Evolutionary conservation across 2,888 invertebrate species (phyloP), one percentile per base, ranked within the genome.

Genomic region (Apotomis turbidana): DNA sequence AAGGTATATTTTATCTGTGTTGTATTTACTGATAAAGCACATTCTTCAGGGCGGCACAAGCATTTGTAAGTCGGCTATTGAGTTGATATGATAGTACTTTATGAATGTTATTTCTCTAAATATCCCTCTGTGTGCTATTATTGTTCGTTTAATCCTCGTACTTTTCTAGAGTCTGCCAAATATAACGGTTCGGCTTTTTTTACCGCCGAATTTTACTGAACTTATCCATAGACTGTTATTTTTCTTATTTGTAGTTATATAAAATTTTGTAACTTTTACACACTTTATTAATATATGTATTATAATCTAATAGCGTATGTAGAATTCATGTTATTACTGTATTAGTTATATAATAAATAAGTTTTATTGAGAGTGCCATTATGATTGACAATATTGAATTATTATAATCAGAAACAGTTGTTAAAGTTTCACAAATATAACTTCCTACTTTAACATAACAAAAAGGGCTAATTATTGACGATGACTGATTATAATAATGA

Each of bases 181-280:
- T 41, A 41, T 41, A 41, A 3, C 27, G 27, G 27, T 27, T 27
- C 27, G 27, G 27, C 27, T 27, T 2, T 27, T 27, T 27, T 27
- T 27, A 27, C 27, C 27, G 27, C 27, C 27, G 27, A 27, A 27
- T 27, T 27, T 27, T 27, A 27, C 36, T 66, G n/a, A 57, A 66
- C n/a, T 44, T 44, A 55, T 64, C 54, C n/a, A 54, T 66, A 55
- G 55, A 66, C 64, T 66, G 64, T 66, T 66, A 9, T 5, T 66
- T 66, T 66, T 44, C 15, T 55, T 54, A 51, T 55, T 64, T 55
- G 41, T 64, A 64, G 55, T 55, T 64, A 38, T 52, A 61, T 44
- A 10, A 44, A 27, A 46, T 46, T 66, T 66, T 44, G 12, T 46
- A 64, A 55, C 44, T 4, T 64, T 64, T 64, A 38, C 58, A 6